Percentiles rank a stretch among this genome's conserved stretches.
Conservation (phyloP, 2,888 invertebrate genomes). For the Ophraella communa region DNA sequence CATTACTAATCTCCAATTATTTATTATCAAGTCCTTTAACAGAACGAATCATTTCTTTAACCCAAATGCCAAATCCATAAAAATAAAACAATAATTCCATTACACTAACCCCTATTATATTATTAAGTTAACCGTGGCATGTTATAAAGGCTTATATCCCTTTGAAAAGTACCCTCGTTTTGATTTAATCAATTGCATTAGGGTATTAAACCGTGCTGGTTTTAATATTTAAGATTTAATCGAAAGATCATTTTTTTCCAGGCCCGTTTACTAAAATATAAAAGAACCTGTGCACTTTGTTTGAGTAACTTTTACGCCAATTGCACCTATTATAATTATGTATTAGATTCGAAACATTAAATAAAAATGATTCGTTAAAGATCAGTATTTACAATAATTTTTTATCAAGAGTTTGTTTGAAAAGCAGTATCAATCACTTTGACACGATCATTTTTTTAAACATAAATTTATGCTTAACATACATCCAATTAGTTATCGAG, state of each 20-base stretch:
- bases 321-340: too few species aligned
- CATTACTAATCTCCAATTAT: too few species aligned
- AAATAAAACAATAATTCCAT: not conserved
- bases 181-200: conserved; percentile 5
- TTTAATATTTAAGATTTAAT: conserved; percentile 3
- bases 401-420: too few species aligned
- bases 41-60: too few species aligned
- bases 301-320: too few species aligned
- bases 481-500: not conserved
- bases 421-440: not conserved
- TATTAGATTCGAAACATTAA: too few species aligned
- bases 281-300: too few species aligned
- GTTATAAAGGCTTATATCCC: conserved; percentile 1
- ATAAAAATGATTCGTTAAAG: too few species aligned
- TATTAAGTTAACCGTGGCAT: not conserved
- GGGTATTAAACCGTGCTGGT: conserved; percentile 7
- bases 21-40: too few species aligned
- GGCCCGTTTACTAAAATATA: not conserved
- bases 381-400: too few species aligned
- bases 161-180: conserved; percentile 2
- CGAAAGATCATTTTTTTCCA: not conserved
- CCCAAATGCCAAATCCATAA: too few species aligned
- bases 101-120: not conserved
- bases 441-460: not conserved
- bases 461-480: not conserved